Evolutionary conservation across 2,113 vertebrate genomes (phyloP).

Genomic region (Porphyrio hochstetteri): DNA sequence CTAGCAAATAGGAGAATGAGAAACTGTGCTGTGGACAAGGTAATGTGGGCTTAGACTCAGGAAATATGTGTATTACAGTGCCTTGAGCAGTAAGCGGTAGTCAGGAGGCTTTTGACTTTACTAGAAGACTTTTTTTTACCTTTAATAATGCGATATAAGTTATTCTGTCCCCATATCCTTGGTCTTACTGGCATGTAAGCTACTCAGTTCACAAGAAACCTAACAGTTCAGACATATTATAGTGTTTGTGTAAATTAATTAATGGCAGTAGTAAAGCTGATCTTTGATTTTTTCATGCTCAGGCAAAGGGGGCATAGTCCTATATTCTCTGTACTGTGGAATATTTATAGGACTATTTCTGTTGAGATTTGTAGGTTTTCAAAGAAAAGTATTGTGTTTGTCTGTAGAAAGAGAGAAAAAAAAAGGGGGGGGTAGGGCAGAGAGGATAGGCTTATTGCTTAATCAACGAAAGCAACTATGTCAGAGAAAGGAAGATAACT

Average conservation of each 20-base stretch:
- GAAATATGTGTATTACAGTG: background rate
- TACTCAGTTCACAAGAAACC: background rate
- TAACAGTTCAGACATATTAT: background rate
- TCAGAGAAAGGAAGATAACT: background rate
- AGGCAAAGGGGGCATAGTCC: background rate
- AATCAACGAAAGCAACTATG: background rate
- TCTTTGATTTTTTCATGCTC: background rate
- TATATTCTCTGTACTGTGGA: rapidly evolving
- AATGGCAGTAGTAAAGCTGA: background rate
- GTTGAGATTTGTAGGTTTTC: background rate
- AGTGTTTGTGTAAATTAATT: background rate
- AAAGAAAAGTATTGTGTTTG: rapidly evolving
- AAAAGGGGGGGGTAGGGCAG: no score
- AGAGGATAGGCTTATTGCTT: background rate
- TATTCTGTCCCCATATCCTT: background rate
- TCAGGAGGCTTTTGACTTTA: background rate
- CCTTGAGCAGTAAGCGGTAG: background rate
- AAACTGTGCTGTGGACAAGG: background rate
- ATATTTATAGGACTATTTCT: background rate
- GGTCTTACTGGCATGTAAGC: background rate
- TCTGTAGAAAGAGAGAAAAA: background rate
- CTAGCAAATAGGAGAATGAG: background rate
- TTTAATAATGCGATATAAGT: background rate
- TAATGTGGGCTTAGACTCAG: background rate
- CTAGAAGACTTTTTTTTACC: background rate